Percentiles rank a stretch among this genome's conserved stretches.
These are phyloP conservation scores for Luehdorfia chinensis DNA, from an alignment of 1,140 invertebrate genomes.

Conservation along the genomic window DNA sequence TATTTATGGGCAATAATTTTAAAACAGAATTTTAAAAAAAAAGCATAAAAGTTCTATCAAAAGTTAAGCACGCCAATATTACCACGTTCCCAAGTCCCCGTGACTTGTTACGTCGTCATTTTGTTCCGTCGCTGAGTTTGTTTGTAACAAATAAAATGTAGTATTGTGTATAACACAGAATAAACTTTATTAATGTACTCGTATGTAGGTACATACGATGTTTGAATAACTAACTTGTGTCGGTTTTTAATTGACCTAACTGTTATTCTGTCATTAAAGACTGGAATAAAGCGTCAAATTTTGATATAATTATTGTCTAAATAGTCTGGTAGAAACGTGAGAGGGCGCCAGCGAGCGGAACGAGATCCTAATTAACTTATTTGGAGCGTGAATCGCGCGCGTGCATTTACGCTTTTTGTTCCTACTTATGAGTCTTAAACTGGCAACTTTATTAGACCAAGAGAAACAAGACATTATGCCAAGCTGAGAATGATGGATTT, in stretches of 20 bases:
- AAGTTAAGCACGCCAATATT: too few relatives aligned
- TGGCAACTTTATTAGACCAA: conserved; percentile 23
- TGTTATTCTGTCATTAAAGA: conserved; percentile 19
- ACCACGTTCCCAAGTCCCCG: too few relatives aligned
- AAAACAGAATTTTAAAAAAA: too few relatives aligned
- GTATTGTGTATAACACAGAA: too few relatives aligned
- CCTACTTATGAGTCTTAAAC: conserved; percentile 32
- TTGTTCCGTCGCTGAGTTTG: too few relatives aligned
- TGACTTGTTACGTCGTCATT: too few relatives aligned
- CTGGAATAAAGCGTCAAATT: conserved; percentile 32
- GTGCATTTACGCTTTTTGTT: conserved; percentile 38
- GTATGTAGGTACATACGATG: too few relatives aligned
- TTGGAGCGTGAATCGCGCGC: conserved; percentile 53
- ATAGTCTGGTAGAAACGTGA: conserved; percentile 59
- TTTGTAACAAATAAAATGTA: too few relatives aligned
- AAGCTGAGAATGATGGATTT: neutral
- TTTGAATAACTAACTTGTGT: too few relatives aligned
- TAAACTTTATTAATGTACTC: too few relatives aligned
- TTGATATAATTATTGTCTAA: conserved; percentile 54
- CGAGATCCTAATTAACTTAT: conserved; percentile 71
- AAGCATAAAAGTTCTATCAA: too few relatives aligned
- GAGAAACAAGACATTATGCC: neutral
- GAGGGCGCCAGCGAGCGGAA: conserved; percentile 53
- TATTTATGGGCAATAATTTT: too few relatives aligned
- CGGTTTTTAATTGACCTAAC: conserved; percentile 9